Base-by-base conservation (phyloP, 2,888 invertebrate species). In the Yponomeuta cagnagella region DNA sequence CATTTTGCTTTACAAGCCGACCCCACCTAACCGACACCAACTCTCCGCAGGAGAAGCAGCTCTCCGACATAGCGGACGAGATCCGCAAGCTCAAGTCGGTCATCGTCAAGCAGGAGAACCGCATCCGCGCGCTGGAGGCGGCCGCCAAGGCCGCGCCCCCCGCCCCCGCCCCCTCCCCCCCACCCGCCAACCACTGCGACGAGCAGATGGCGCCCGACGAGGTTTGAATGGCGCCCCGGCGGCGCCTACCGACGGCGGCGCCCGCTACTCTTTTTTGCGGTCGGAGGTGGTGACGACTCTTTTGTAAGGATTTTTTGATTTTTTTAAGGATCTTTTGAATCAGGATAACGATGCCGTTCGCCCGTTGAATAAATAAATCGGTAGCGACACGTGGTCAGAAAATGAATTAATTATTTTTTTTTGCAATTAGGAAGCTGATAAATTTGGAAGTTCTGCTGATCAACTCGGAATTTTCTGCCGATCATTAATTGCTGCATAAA, bases 51-150 rank as follows among this genome's bases (percentile, higher is more conserved):
- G 95, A 95, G 75, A 95, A 96, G 76, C 95, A 96, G 75, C 90
- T 97, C 30, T 96, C 97, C 77, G 97, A 97, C 82, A 94, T 97
- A 77, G 94, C 95, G 64, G 97, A 98, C 82, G 98, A 98, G 87
- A 97, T 98, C 77, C 95, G 97, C 72, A 97, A 97, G 85, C 89
- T 98, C 75, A 98, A 98, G 82, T 96, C 97, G n/a, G 97, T 98
- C 86, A 97, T 98, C 77, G 96, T 98, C 43, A 98, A 98, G 82
- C 98, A 98, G 82, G 98, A 98, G 90, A 97, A 97, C 77, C 93
- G 97, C 70, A 96, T 97, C 83, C 93, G 96, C 63, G 95, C 96
- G 4, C 88, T 97, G 10, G 97, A 97, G 83, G 95, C 95, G 23
- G 77, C 83, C 0, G 90, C 82, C 58, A 89, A 89, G 79, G 80